Conservation (phyloP, 1,140 invertebrate species). For the Heliconius congener region DNA sequence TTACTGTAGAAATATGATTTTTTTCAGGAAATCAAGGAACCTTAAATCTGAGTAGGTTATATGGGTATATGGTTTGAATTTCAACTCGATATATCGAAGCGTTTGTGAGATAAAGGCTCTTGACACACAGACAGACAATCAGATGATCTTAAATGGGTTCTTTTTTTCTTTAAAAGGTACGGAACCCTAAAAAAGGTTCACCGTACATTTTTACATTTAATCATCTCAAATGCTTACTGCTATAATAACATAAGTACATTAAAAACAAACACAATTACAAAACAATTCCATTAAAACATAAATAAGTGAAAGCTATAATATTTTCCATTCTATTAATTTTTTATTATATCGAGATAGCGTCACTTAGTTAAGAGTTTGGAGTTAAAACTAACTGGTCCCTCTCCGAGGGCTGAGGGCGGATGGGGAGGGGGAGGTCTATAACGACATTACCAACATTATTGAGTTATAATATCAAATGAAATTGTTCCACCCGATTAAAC, state of each 20-base stretch:
- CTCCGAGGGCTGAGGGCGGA: slow-evolving; percentile 35
- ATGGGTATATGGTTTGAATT: too few species aligned
- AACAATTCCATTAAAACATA: neutral
- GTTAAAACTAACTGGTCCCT: slow-evolving; percentile 38
- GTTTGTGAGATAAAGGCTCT: too few species aligned
- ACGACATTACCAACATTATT: slow-evolving; percentile 45
- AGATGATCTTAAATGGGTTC: too few species aligned
- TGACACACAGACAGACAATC: too few species aligned
- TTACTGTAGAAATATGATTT: too few species aligned
- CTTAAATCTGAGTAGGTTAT: too few species aligned
- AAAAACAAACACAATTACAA: neutral
- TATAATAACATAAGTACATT: neutral
- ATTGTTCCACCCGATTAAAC: slow-evolving; percentile 57
- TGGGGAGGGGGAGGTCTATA: slow-evolving; percentile 39
- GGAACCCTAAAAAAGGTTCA: too few species aligned
- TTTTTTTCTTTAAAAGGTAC: too few species aligned
- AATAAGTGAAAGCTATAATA: slow-evolving; percentile 15
- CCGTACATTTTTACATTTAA: too few species aligned
- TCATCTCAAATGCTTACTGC: too few species aligned
- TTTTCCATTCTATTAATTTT: slow-evolving; percentile 45
- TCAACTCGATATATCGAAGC: too few species aligned
- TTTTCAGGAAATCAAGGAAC: too few species aligned
- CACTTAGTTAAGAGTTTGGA: slow-evolving; percentile 20
- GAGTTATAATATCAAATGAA: slow-evolving; percentile 45
- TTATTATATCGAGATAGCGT: slow-evolving; percentile 41